These are phyloP conservation scores for Lacerta viridis DNA, from an alignment of 2,797 vertebrate genomes.

Conservation along the genomic window DNA sequence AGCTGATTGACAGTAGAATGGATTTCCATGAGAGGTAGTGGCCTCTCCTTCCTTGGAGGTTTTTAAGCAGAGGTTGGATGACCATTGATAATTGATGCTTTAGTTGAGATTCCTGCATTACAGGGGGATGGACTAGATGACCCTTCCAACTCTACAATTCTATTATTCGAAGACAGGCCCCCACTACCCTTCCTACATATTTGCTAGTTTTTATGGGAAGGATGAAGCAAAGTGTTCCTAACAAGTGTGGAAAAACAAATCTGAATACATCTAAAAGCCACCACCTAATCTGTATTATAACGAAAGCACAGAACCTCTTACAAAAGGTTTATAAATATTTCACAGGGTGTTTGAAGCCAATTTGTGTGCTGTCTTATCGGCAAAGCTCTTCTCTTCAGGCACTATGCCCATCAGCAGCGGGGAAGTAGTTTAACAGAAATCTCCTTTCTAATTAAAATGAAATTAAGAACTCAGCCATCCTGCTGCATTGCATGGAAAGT, in stretches of 20 bases:
- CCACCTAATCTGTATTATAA: slow-evolving; percentile 34
- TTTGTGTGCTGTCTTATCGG: not conserved
- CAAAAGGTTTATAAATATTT: slow-evolving; percentile 32
- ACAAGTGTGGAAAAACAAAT: slow-evolving; percentile 1
- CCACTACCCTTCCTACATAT: not conserved
- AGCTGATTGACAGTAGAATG: too few species aligned
- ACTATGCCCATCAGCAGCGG: slow-evolving; percentile 41
- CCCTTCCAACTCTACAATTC: too few species aligned
- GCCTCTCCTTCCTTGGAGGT: too few species aligned
- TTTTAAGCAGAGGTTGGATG: too few species aligned
- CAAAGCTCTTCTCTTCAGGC: slow-evolving; percentile 35
- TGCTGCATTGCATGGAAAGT: slow-evolving; percentile 34
- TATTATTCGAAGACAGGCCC: too few species aligned
- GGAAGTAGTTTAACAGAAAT: slow-evolving; percentile 52
- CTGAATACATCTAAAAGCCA: not conserved
- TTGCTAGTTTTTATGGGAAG: slow-evolving; percentile 17
- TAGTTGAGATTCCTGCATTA: too few species aligned
- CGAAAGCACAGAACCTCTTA: slow-evolving; percentile 42
- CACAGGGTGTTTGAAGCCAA: slow-evolving; percentile 38
- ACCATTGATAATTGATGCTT: too few species aligned
- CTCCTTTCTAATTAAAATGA: slow-evolving; percentile 56
- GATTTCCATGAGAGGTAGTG: too few species aligned
- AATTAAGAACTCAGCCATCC: slow-evolving; percentile 5
- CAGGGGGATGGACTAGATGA: too few species aligned
- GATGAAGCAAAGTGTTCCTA: not conserved